Conservation (phyloP, 2,797 vertebrate species). For the Mergus octosetaceus region DNA sequence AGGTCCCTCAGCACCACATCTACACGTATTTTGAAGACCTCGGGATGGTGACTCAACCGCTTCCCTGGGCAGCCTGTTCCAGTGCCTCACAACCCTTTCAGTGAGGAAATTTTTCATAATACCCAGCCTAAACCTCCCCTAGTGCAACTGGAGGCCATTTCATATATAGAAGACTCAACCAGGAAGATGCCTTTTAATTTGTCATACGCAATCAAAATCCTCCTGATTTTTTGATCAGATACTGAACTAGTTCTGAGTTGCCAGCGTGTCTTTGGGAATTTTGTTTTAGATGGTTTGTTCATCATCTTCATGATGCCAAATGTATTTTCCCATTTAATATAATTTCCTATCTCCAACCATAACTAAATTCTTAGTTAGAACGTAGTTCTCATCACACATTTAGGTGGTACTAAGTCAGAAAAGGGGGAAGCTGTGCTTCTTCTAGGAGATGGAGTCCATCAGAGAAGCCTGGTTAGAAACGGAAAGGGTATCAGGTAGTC, state of each 20-base stretch:
- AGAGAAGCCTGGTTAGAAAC: background rate
- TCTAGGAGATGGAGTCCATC: background rate
- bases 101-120: no score
- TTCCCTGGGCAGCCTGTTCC: no score
- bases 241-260: background rate
- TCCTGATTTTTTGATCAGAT: background rate
- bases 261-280: background rate
- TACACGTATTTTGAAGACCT: no score
- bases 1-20: no score
- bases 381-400: background rate
- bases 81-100: no score
- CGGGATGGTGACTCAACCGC: no score
- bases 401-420: background rate
- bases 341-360: background rate
- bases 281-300: rapidly evolving
- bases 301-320: rapidly evolving
- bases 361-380: background rate
- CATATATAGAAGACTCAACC: background rate
- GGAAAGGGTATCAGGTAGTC: background rate
- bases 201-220: background rate
- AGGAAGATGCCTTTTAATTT: background rate
- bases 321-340: background rate
- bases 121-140: no score
- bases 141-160: no score
- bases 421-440: background rate